A percentile compares a stretch with the other conserved stretches of the same genome.
Conservation (phyloP, 2,797 vertebrate genomes). For the Paramormyrops hopkinsi region DNA sequence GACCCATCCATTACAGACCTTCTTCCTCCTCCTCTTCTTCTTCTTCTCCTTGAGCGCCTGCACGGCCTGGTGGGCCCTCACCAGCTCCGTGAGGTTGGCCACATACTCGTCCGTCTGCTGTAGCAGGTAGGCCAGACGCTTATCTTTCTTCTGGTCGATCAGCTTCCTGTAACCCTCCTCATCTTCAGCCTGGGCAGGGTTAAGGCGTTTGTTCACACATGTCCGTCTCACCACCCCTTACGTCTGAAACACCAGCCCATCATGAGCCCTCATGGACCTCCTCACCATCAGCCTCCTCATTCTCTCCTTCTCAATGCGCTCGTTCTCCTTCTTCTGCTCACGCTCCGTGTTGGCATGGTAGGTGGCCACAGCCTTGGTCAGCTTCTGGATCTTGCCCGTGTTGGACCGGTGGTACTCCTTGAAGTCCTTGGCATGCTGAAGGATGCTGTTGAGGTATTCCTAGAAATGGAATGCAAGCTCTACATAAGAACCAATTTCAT, state of each 20-base stretch:
- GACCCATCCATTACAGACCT: constrained; percentile 21
- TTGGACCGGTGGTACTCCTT: constrained; percentile 94
- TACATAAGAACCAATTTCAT: neutral
- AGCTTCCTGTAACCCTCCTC: constrained; percentile 94
- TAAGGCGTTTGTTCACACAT: neutral
- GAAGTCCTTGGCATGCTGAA: constrained; percentile 96
- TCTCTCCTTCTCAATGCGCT: constrained; percentile 91
- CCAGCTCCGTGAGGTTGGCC: constrained; percentile 89
- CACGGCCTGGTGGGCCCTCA: constrained; percentile 87
- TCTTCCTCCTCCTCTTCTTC: constrained; percentile 93
- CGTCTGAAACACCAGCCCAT: neutral
- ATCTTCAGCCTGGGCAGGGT: constrained; percentile 74
- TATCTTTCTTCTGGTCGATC: constrained; percentile 97
- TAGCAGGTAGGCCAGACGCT: constrained; percentile 87
- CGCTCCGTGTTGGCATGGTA: constrained; percentile 96
- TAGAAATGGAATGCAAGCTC: neutral
- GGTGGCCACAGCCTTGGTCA: constrained; percentile 88
- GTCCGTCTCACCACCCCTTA: neutral
- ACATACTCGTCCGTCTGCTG: constrained; percentile 95
- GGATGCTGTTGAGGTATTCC: constrained; percentile 98
- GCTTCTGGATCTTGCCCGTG: constrained; percentile 88
- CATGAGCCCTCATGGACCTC: neutral
- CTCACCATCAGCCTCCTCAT: constrained; percentile 92
- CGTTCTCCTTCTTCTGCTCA: constrained; percentile 96
- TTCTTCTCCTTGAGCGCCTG: constrained; percentile 95